Base-by-base conservation (phyloP, 1,140 invertebrate genomes). In the Phymorhynchus buccinoides region DNA sequence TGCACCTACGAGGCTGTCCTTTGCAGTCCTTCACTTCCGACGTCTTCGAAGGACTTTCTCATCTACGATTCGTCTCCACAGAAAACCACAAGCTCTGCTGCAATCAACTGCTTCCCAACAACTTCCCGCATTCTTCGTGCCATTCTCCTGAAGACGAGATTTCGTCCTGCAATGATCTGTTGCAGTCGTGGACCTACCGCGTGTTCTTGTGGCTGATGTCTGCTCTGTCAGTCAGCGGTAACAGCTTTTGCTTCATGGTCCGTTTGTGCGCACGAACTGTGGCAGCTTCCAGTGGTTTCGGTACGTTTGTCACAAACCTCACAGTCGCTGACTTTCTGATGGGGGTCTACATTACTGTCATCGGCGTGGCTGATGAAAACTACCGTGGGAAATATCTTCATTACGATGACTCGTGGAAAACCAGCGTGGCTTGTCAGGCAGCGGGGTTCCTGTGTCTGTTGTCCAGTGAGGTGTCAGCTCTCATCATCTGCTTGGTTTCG, bases 341-440 rank as follows among this genome's bases (percentile, higher is more conserved):
- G 83, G 83, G 83, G 1, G 42, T 84, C 32, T 84, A 84, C 44
- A 27, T 84, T 39, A 73, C 77, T 30, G 80, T 85, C 56, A 71
- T 85, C 6, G 84, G 84, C 22, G n/a, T 78, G 37, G 84, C 84
- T 42, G 84, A 85, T 66, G 39, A 52, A 16, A 68, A 39, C 35
- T 85, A 80, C 56, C 41, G 77, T 12, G 94, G 92, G 35, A 35
- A 71, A 18, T 86, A 86, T n/a, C 56, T 80, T 35, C 27, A 32
- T 4, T 27, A 79, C 2, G 84, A 80, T 18, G 32, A 35, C n/a
- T 39, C 66, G 18, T 85, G 84, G 84, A 85, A 66, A 41, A 80
- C 12, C n/a, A 80, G 77, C 42, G 27, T 42, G 3, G 30, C 52
- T 3, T 85, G 84, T 44, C 39, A 66, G 30, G 75, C 52, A 1